Evolutionary conservation across 92 coral and sea anemone genomes (phyloP).

Genomic region (Desmophyllum pertusum): DNA sequence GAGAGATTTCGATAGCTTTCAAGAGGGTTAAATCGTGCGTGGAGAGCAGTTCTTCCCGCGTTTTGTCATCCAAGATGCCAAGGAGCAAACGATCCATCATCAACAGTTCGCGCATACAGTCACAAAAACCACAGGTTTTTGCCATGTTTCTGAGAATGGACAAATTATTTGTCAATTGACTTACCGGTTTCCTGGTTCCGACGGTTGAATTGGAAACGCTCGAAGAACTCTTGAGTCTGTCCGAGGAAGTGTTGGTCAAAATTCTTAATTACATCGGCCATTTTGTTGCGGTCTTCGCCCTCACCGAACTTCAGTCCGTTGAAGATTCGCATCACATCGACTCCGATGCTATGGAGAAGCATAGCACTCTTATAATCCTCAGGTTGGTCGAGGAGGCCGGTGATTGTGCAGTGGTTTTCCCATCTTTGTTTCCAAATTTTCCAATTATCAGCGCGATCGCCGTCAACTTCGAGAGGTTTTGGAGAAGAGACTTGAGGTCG

Average conservation of each 20-base stretch:
- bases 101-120: conserved; percentile 13
- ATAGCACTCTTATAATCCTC: conserved; percentile 15
- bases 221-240: conserved; percentile 21
- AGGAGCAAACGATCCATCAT: conserved; percentile 28
- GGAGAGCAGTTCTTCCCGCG: conserved; percentile 11
- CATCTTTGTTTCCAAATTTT: conserved; percentile 26
- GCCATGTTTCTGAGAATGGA: conserved; percentile 25
- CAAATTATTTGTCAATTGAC: conserved; percentile 14
- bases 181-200: conserved; percentile 18
- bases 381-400: conserved; percentile 9
- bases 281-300: conserved; percentile 28
- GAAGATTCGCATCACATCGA: conserved; percentile 7
- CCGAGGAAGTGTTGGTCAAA: conserved; percentile 21
- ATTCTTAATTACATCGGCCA: conserved; percentile 16
- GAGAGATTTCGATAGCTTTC: conserved; percentile 16
- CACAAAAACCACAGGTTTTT: conserved; percentile 24
- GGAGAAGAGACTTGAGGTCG: no score
- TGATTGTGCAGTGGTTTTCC: conserved; percentile 21
- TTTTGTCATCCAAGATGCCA: conserved; percentile 29
- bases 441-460: no score
- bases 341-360: conserved; percentile 11
- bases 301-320: conserved; percentile 16
- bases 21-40: conserved; percentile 8
- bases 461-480: no score
- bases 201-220: conserved; percentile 26